Conservation (phyloP, 2,888 invertebrate species). For the Allophyes oxyacanthae region DNA sequence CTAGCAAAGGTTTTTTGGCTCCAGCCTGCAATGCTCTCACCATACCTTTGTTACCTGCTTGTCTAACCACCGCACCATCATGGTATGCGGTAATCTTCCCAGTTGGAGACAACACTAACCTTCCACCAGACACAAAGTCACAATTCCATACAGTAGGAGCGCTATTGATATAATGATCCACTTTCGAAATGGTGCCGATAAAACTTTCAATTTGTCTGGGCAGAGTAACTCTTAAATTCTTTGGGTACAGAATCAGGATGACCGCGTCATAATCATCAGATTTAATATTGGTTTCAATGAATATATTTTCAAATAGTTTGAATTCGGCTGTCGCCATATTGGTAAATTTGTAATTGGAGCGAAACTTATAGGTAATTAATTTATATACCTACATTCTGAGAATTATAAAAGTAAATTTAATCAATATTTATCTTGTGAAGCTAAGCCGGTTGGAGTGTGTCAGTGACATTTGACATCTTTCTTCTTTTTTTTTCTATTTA, state of each 20-base stretch:
- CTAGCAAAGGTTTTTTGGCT: conserved; percentile 93
- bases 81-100: conserved; percentile 92
- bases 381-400: no score
- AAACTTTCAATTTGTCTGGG: conserved; percentile 80
- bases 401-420: no score
- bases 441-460: no score
- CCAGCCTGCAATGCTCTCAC: conserved; percentile 95
- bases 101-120: conserved; percentile 93
- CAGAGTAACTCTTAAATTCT: conserved; percentile 79
- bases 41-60: conserved; percentile 94
- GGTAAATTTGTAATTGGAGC: background rate
- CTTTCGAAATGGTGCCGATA: conserved; percentile 67
- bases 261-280: conserved; percentile 90
- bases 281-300: conserved; percentile 80
- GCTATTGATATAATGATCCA: conserved; percentile 79
- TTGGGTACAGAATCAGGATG: conserved; percentile 88
- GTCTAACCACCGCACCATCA: conserved; percentile 81
- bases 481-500: no score
- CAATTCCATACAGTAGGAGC: conserved; percentile 90
- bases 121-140: conserved; percentile 90
- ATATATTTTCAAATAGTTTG: conserved; percentile 82
- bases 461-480: no score
- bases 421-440: no score
- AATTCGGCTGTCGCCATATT: conserved; percentile 55
- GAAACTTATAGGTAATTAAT: conserved; percentile 34